Evolutionary conservation across 2,888 invertebrate genomes (phyloP), one percentile per base, ranked within the genome.

Genomic region (Timema cristinae): DNA sequence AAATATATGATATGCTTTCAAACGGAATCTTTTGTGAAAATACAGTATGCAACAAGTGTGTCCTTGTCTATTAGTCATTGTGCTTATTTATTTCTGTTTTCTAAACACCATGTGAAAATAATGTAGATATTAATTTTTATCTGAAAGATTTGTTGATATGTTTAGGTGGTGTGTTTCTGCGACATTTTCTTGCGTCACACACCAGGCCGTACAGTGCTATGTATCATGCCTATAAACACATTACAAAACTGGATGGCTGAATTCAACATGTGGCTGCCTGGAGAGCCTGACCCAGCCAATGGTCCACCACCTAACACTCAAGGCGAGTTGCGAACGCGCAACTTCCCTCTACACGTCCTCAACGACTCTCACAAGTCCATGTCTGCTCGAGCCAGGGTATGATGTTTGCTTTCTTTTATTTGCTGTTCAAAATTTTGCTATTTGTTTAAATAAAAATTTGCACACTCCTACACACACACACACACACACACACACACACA

Each of bases 191-290:
- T 98, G 77, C 86, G 97, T 69, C 92, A 95, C 81, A 97, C 97
- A 0, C 86, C 87, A 48, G 93, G 95, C 7, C 93, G 91, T 81
- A 94, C 92, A 13, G 94, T 98, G 0, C 84, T 99, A 56, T 94
- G 97, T 79, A 97, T 99, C 76, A 98, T 98, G 89, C 99, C 99
- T 9, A 97, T 99, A 73, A 99, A 99, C 82, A 98, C 98, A 0
- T 85, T 99, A 75, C 98, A 98, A 82, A 98, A 98, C 84, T 98
- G 98, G 98, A 84, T 94, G 78, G 92, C 95, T 2, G 99, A 99
- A 83, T 99, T 95, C 81, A 96, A 98, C 80, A 94, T 95, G 90
- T 99, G 98, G 98, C 84, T 97, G 72, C 98, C 98, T 0, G 83
- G 88, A 51, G 11, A 56, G 10, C 7, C n/a, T 1, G 66, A 66